Percentiles rank a stretch among this genome's conserved stretches.
Conservation (phyloP, 2,113 vertebrate genomes). For the Eidolon helvum region DNA sequence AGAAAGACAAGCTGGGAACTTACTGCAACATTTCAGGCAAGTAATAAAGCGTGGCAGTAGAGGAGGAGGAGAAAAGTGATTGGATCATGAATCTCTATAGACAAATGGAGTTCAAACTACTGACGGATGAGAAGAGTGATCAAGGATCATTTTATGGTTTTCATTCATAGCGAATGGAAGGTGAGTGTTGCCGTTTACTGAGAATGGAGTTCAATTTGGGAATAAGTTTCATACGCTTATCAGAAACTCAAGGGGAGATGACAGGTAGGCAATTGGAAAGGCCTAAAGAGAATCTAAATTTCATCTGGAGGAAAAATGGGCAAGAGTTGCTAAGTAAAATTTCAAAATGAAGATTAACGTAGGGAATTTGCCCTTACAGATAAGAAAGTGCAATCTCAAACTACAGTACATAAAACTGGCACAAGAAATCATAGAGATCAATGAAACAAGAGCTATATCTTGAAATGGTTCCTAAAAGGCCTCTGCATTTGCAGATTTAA, state of each 20-base stretch:
- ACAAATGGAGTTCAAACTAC: not conserved
- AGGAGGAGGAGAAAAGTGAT: not conserved
- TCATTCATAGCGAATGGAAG: not conserved
- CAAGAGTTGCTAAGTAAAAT: not conserved
- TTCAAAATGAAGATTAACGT: constrained; percentile 10
- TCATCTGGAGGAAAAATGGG: not conserved
- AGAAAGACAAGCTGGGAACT: not conserved
- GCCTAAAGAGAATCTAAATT: not conserved
- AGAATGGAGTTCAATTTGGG: not conserved
- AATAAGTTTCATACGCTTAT: not conserved
- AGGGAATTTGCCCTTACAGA: not conserved
- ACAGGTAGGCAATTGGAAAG: not conserved
- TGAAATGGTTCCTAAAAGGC: not conserved
- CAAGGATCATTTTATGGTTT: not conserved
- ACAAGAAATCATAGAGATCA: not conserved
- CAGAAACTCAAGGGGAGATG: not conserved
- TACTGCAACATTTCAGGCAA: not conserved
- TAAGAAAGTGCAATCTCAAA: not conserved
- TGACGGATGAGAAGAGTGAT: not conserved
- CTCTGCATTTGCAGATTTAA: not conserved
- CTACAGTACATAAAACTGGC: not conserved
- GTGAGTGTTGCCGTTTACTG: not conserved
- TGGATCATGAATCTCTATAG: not conserved
- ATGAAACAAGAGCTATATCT: not conserved
- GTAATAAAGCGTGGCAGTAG: not conserved